Evolutionary conservation across 2,797 vertebrate species (phyloP).

Genomic region (Helostoma temminkii): DNA sequence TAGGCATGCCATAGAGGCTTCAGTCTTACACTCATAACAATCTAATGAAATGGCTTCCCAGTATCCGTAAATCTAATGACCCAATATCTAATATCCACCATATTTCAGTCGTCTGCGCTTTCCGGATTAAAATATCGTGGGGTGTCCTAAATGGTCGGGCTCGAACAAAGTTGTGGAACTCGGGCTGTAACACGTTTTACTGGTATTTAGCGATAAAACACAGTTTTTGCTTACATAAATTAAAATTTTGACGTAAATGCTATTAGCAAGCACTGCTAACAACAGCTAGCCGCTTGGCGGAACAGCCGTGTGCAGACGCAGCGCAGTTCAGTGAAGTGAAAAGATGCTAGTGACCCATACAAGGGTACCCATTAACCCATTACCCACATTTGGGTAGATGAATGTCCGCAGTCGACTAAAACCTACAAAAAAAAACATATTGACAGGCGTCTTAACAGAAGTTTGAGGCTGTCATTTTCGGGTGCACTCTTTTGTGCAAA

Average conservation of each 20-base stretch:
- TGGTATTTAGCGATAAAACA: not conserved
- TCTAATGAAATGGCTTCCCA: slow-evolving; percentile 78
- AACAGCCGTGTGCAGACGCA: slow-evolving; percentile 57
- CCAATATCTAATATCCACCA: slow-evolving; percentile 74
- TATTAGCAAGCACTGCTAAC: slow-evolving; percentile 70
- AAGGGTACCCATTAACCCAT: slow-evolving; percentile 56
- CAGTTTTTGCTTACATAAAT: slow-evolving; percentile 25
- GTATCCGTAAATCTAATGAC: slow-evolving; percentile 72
- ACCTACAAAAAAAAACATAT: slow-evolving; percentile 28
- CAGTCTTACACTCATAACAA: slow-evolving; percentile 54
- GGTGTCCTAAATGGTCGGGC: not conserved
- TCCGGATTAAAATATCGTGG: slow-evolving; percentile 25
- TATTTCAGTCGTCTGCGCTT: slow-evolving; percentile 39
- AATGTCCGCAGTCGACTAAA: slow-evolving; percentile 28
- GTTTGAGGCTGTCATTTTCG: slow-evolving; percentile 39
- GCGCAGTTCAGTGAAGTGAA: slow-evolving; percentile 60
- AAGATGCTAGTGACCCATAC: slow-evolving; percentile 69
- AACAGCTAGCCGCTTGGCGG: slow-evolving; percentile 52
- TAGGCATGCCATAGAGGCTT: slow-evolving; percentile 19
- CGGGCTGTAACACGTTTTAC: not conserved
- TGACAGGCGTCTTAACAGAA: slow-evolving; percentile 27
- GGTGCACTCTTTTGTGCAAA: slow-evolving; percentile 57
- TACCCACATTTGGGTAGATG: slow-evolving; percentile 39
- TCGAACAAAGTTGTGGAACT: not conserved
- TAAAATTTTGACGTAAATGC: slow-evolving; percentile 76